These are phyloP conservation scores for Clytia hemisphaerica DNA, from an alignment of 30 jellyfish, hydroid and myxozoan species.

Conservation along the genomic window DNA sequence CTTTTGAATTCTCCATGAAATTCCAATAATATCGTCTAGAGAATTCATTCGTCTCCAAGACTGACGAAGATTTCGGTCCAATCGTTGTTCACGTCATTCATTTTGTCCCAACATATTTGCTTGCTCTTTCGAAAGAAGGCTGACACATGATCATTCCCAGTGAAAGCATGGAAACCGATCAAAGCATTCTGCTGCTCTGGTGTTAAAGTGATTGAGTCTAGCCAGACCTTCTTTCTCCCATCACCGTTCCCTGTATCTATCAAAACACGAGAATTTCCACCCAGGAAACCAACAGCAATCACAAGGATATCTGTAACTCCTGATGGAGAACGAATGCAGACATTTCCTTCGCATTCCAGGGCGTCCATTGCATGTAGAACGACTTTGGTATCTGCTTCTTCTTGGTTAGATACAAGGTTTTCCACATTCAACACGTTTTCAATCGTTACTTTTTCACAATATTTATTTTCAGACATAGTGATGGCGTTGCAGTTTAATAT, in stretches of 20 bases:
- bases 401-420: conserved; percentile 18
- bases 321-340: background rate
- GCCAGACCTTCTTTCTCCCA: background rate
- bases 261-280: background rate
- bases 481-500: background rate
- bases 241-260: background rate
- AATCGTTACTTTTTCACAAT: background rate
- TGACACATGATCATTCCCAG: conserved; percentile 1
- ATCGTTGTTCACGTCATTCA: no score
- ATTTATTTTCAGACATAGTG: background rate
- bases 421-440: background rate
- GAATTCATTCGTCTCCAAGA: no score
- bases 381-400: conserved; percentile 15
- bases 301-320: conserved; percentile 5
- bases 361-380: background rate
- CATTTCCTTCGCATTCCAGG: background rate
- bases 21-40: no score
- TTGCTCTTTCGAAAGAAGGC: no score
- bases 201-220: background rate
- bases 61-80: no score
- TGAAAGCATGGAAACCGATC: conserved; percentile 9
- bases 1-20: no score
- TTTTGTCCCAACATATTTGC: no score
- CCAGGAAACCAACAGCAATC: background rate
- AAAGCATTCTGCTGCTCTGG: background rate